These are phyloP conservation scores for Drosophila tristis DNA, from an alignment of 1,140 invertebrate species.

Conservation along the genomic window DNA sequence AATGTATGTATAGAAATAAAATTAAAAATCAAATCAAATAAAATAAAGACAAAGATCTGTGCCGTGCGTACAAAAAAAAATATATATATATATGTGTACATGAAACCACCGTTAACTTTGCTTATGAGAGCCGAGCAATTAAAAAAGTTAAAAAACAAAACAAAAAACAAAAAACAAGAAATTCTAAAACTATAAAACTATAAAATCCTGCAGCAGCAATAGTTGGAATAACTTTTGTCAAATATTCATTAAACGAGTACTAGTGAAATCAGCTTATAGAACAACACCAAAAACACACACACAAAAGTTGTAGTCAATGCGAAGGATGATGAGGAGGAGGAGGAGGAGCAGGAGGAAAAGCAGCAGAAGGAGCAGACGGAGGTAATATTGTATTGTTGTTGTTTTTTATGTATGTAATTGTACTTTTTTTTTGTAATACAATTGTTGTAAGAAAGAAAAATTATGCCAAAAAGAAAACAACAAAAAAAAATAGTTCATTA, in stretches of 20 bases:
- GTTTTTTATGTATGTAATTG: slow-evolving; percentile 47
- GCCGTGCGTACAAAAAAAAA: slow-evolving; percentile 42
- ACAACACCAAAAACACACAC: slow-evolving; percentile 40
- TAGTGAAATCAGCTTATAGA: slow-evolving; percentile 47
- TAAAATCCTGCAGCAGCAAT: slow-evolving; percentile 25
- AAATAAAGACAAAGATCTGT: slow-evolving; percentile 13
- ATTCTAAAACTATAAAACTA: neutral
- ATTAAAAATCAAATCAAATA: neutral
- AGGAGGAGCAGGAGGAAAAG: neutral
- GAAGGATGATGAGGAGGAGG: neutral
- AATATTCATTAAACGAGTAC: slow-evolving; percentile 6
- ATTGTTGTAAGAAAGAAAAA: slow-evolving; percentile 36
- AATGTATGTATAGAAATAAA: slow-evolving; percentile 38
- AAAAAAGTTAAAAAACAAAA: slow-evolving; percentile 31
- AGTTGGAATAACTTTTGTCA: slow-evolving; percentile 51
- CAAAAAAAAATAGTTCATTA: slow-evolving; percentile 41
- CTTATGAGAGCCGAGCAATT: slow-evolving; percentile 56
- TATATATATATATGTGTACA: slow-evolving; percentile 19
- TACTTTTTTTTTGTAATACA: slow-evolving; percentile 50
- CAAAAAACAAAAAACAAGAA: slow-evolving; percentile 4
- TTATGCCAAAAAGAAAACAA: slow-evolving; percentile 35
- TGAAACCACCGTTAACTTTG: slow-evolving; percentile 64
- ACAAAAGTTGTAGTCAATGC: slow-evolving; percentile 34
- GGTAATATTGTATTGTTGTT: slow-evolving; percentile 49
- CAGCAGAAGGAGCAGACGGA: neutral